Evolutionary conservation across 37 sponge, comb jelly and placozoan genomes (phyloP).

Genomic region (Crambe crambe): DNA sequence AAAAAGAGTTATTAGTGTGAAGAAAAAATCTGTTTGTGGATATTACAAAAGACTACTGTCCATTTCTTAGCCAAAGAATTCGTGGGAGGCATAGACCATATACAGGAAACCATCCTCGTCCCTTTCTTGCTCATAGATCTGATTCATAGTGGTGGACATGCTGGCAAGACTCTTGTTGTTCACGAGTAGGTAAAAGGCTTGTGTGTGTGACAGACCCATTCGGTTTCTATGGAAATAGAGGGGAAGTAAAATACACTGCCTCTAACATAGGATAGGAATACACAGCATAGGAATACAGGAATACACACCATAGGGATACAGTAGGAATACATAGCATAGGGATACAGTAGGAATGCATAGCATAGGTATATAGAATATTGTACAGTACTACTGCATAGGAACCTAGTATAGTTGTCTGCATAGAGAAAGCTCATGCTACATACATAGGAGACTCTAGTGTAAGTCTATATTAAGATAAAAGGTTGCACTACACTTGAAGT

Average conservation of each 20-base stretch:
- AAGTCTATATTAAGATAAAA: too few species aligned
- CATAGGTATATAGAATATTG: not conserved
- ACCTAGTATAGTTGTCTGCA: too few species aligned
- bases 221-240: conserved; percentile 76
- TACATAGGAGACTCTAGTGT: too few species aligned
- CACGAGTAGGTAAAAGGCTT: conserved; percentile 96
- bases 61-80: conserved; percentile 92
- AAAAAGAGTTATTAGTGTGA: too few species aligned
- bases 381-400: too few species aligned
- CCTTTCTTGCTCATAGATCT: conserved; percentile 90
- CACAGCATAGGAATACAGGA: not conserved
- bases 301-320: not conserved
- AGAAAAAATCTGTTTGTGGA: too few species aligned
- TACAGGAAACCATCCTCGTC: conserved; percentile 99
- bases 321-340: not conserved
- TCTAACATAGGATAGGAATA: not conserved
- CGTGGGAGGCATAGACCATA: conserved; percentile 99
- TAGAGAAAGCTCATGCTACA: too few species aligned
- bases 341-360: not conserved
- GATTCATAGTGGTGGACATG: conserved; percentile 89
- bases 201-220: conserved; percentile 88
- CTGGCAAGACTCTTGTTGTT: conserved; percentile 97
- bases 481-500: too few species aligned
- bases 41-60: too few species aligned
- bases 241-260: not conserved